phyloP scores from a whole-genome alignment of 1,140 invertebrate genomes.

The Manduca sexta region DNA sequence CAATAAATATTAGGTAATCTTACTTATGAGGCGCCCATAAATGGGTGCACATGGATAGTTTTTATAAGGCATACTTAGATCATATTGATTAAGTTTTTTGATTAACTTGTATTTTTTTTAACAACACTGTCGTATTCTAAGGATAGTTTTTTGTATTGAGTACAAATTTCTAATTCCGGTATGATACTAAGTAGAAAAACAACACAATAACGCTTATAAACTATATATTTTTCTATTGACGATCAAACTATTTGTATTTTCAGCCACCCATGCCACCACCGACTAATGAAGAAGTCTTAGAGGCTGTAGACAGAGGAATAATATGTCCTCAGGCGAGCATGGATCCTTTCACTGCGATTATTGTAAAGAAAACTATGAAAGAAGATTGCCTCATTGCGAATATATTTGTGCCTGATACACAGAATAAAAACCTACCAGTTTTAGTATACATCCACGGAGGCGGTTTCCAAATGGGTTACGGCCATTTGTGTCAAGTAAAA shows the following conservation, averaged over 20 bases:
- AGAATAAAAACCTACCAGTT: slow-evolving; percentile 39
- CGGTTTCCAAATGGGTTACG: slow-evolving; percentile 22
- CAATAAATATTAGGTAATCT: no score
- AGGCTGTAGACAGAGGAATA: slow-evolving; percentile 31
- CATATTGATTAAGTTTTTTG: neutral
- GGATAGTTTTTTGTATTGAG: neutral
- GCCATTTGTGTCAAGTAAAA: slow-evolving; percentile 5
- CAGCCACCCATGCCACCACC: slow-evolving; percentile 36
- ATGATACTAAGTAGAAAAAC: no score
- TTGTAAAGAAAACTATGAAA: slow-evolving; percentile 6
- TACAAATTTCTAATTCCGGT: no score
- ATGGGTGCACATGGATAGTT: no score
- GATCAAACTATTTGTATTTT: slow-evolving; percentile 12
- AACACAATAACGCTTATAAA: no score
- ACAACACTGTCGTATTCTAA: neutral
- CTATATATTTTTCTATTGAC: no score
- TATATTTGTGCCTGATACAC: slow-evolving; percentile 40
- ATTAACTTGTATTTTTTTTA: neutral
- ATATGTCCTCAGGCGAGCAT: slow-evolving; percentile 42
- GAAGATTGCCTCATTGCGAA: slow-evolving; percentile 52
- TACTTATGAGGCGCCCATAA: no score
- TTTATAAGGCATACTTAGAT: no score
- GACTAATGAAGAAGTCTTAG: slow-evolving; percentile 22
- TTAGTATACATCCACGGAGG: slow-evolving; percentile 40
- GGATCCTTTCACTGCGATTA: neutral